phyloP scores from a whole-genome alignment of 2,113 vertebrate species.

The Macrotus californicus region DNA sequence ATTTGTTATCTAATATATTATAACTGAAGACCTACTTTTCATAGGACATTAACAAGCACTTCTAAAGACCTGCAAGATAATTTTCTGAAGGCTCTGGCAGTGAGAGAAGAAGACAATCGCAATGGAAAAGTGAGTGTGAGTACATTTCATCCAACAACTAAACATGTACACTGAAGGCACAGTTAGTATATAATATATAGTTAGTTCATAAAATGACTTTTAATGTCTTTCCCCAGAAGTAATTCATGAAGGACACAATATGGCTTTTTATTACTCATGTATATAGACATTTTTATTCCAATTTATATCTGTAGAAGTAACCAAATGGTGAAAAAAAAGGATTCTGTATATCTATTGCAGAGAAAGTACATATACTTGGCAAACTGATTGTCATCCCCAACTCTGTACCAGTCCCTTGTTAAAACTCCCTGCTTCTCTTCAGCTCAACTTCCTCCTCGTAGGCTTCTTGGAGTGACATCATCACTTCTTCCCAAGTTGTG shows the following conservation, averaged over 20 bases:
- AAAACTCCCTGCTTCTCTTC: background rate
- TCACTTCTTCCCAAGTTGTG: background rate
- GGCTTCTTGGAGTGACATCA: background rate
- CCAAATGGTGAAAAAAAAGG: background rate
- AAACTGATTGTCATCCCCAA: background rate
- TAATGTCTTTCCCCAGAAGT: background rate
- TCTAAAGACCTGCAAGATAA: constrained; percentile 85
- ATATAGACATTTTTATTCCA: background rate
- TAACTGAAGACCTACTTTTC: constrained; percentile 75
- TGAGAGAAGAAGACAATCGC: constrained; percentile 85
- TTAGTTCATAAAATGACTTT: background rate
- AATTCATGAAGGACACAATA: background rate
- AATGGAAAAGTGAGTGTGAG: constrained; percentile 87
- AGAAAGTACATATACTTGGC: background rate
- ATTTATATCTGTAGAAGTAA: background rate
- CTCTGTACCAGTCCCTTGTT: background rate
- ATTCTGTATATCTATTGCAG: background rate
- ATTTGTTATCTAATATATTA: background rate
- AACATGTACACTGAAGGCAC: background rate
- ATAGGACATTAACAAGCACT: constrained; percentile 82
- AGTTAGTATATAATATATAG: background rate
- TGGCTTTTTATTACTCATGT: background rate
- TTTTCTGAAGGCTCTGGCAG: constrained; percentile 84
- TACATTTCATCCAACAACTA: constrained; percentile 62
- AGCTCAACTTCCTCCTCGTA: background rate